Evolutionary conservation across 2,888 invertebrate species (phyloP), one percentile per base, ranked within the genome.

Genomic region (Orchesella flavescens): DNA sequence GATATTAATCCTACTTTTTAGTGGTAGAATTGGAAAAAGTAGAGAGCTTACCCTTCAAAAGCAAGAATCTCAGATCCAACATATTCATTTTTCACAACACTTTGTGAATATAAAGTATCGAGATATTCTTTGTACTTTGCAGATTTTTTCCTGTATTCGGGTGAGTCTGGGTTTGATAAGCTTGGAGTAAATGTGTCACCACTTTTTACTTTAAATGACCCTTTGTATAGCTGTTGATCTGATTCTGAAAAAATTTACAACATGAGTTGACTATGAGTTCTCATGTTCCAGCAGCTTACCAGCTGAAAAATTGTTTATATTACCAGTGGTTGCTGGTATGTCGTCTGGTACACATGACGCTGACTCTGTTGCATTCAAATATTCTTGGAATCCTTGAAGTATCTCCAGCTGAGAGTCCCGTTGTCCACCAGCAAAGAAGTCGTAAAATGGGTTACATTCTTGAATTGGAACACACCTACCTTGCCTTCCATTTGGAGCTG

Each of bases 31-130:
- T 57, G 9, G 19, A 24, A 34, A 53, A 7, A 61, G 7, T 4
- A 4, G 5, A 46, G 21, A 15, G 7, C 92, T 92, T 91, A 96
- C 96, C 94, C 95, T 90, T 96, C 96, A 73, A 96, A 92, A 23
- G 96, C 96, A 74, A 96, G 91, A 79, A 96, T 93, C 89, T 96
- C 96, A 44, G 94, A 93, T 23, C 94, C 93, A 84, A 94, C 92
- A 90, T 95, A 96, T 80, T 95, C 94, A 87, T 94, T 93, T 86
- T 94, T 92, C 49, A 95, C 91, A 88, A 93, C 92, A 76, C 96
- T 96, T 88, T 94, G 92, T 81, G 93, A 92, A 89, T 95, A 94
- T 57, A 95, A 91, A 83, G 94, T 91, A 91, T 94, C 94, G 85
- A 97, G 92, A 86, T 94, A 92, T 89, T 94, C 94, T 88, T 94